Percentiles rank a stretch among this genome's conserved stretches.
Evolutionary conservation across 2,113 vertebrate genomes (phyloP).

Genomic region (Aspiorhynchus laticeps): DNA sequence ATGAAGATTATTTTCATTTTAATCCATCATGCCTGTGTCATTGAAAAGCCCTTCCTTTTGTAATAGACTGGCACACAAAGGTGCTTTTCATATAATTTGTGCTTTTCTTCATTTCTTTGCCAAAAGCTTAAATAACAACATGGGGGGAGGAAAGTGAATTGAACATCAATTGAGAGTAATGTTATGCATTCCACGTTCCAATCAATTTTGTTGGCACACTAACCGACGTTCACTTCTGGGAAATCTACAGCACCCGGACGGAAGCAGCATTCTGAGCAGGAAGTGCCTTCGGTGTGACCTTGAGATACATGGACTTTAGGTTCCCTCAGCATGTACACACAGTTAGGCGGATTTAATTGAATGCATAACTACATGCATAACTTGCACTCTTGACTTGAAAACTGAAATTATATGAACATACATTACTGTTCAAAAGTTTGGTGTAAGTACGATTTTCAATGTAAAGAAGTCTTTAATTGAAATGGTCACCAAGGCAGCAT

Average conservation of each 20-base stretch:
- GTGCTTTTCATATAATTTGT: constrained; percentile 48
- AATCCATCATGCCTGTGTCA: constrained; percentile 41
- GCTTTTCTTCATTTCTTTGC: constrained; percentile 47
- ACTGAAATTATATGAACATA: neutral
- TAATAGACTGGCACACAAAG: constrained; percentile 29
- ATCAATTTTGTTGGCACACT: constrained; percentile 60
- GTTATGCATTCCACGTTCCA: constrained; percentile 61
- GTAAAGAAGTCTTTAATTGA: neutral
- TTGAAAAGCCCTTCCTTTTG: constrained; percentile 38
- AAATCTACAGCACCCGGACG: constrained; percentile 59
- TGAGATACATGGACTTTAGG: constrained; percentile 44
- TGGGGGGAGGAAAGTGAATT: constrained; percentile 43
- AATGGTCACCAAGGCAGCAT: neutral
- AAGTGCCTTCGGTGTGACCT: constrained; percentile 57
- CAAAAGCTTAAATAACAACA: constrained; percentile 48
- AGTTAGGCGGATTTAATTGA: neutral
- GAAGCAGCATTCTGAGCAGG: constrained; percentile 59
- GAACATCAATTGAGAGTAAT: constrained; percentile 46
- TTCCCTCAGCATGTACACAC: constrained; percentile 24
- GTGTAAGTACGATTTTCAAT: neutral
- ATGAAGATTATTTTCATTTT: constrained; percentile 35
- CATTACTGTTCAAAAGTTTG: neutral
- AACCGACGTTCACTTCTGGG: constrained; percentile 57
- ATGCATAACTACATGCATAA: constrained; percentile 8
- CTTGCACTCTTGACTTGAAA: neutral